Evolutionary conservation across 1,140 invertebrate species (phyloP).

Genomic region (Apis cerana): DNA sequence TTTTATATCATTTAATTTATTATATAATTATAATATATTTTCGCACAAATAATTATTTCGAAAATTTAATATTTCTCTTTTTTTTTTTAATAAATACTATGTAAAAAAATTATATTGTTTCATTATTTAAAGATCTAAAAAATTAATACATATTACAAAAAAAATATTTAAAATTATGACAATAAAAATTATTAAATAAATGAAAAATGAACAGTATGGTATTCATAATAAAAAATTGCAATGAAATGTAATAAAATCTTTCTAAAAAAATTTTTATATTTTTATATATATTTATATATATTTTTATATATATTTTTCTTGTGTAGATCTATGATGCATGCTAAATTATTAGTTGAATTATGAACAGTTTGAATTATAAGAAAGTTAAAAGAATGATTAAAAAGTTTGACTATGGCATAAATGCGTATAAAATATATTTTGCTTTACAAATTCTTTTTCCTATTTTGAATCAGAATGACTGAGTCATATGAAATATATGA

Average conservation of each 20-base stretch:
- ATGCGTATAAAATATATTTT: slow-evolving; percentile 38
- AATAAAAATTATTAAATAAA: neutral
- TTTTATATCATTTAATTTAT: neutral
- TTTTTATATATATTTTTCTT: neutral
- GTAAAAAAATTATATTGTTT: neutral
- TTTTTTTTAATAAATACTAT: neutral
- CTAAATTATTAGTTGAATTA: neutral
- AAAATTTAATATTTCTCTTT: neutral
- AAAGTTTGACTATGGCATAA: slow-evolving; percentile 32
- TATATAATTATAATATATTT: neutral
- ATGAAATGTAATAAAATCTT: neutral
- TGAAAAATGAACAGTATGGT: neutral
- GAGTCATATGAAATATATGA: no score
- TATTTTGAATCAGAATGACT: slow-evolving; percentile 51
- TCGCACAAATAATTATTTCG: neutral
- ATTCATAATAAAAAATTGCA: no score
- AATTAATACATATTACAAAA: neutral
- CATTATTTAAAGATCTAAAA: neutral
- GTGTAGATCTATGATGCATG: slow-evolving; percentile 25
- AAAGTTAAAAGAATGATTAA: slow-evolving; percentile 37
- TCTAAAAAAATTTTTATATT: neutral
- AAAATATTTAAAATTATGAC: neutral
- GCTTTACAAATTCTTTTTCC: slow-evolving; percentile 40
- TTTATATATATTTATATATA: neutral
- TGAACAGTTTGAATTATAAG: slow-evolving; percentile 12